Evolutionary conservation across 2,797 vertebrate species (phyloP), one percentile per base, ranked within the genome.

Genomic region (Acanthornis magna): DNA sequence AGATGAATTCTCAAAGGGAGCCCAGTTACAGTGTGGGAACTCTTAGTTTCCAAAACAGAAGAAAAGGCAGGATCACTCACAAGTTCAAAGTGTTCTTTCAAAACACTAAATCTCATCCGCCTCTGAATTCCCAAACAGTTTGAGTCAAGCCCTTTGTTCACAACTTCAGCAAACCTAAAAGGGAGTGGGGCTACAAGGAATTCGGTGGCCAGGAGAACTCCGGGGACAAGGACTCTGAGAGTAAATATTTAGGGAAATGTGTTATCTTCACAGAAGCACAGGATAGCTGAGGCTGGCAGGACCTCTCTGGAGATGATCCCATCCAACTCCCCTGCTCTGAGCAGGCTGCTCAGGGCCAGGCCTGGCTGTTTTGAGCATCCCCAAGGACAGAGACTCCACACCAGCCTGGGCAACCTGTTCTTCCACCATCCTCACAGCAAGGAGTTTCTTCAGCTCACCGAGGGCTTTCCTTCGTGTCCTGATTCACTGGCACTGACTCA

Each of bases 401-500:
- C 4, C 55, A 89, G 11, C 20, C 65, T 34, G 42, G 66, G 21
- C 62, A 93, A 70, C 40, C 45, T 42, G 55, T 53, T 76, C 62
- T 57, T 30, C 0, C 0, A 11, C 30, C 21, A 20, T 9, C 34
- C 66, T 81, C 66, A 32, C n/a, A 55, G 60, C 2, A 9, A 84
- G 76, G 51, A 83, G 85, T 36, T 78, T 78, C 91, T 54, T 61
- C 36, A 78, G 85, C 62, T 84, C 89, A 47, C 54, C 22, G 38
- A 91, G 43, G 25, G 85, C 71, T 93, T 74, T 91, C 74, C 71
- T 96, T 66, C 17, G 62, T 42, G 89, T 34, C 91, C 85, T 94
- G 93, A 96, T 93, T 94, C 95, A 95, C 58, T 6, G 93, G 88
- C 82, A 85, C 85, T 91, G 96, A 98, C 60, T 97, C 93, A 95